phyloP scores from a whole-genome alignment of 2,888 invertebrate genomes.

The Nemotelus nigrinus region DNA sequence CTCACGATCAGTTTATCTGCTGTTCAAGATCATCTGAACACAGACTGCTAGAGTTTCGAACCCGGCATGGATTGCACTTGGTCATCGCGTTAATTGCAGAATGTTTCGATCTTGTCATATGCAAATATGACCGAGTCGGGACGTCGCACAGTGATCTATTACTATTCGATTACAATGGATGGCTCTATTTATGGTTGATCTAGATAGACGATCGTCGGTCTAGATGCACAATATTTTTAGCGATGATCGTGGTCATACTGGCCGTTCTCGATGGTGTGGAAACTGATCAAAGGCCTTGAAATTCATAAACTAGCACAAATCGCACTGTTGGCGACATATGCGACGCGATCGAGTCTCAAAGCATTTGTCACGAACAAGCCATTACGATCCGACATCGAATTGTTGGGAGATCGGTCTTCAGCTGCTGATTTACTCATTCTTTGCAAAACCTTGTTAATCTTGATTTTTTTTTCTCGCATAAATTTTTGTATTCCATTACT shows the following conservation, averaged over 20 bases:
- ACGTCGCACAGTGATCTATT: constrained; percentile 4
- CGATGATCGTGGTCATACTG: neutral
- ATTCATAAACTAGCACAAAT: neutral
- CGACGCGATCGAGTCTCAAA: neutral
- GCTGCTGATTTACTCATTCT: no score
- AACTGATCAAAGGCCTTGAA: neutral
- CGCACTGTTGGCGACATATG: neutral
- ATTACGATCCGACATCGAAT: neutral
- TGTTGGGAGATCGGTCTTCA: no score
- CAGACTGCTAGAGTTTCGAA: no score
- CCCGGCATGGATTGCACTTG: neutral
- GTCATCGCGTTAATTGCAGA: neutral
- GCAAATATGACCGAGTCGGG: neutral
- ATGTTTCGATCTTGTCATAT: neutral
- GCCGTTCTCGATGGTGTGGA: neutral
- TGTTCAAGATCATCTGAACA: constrained; percentile 4
- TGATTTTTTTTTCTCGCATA: no score
- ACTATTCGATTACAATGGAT: neutral
- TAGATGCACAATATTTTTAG: constrained; percentile 11
- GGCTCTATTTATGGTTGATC: neutral
- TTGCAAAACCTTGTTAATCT: no score
- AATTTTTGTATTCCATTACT: no score
- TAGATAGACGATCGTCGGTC: neutral
- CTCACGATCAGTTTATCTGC: neutral
- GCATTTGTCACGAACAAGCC: constrained; percentile 19